Evolutionary conservation across 1,140 invertebrate genomes (phyloP).

Genomic region (Zaprionus lachaisei): DNA sequence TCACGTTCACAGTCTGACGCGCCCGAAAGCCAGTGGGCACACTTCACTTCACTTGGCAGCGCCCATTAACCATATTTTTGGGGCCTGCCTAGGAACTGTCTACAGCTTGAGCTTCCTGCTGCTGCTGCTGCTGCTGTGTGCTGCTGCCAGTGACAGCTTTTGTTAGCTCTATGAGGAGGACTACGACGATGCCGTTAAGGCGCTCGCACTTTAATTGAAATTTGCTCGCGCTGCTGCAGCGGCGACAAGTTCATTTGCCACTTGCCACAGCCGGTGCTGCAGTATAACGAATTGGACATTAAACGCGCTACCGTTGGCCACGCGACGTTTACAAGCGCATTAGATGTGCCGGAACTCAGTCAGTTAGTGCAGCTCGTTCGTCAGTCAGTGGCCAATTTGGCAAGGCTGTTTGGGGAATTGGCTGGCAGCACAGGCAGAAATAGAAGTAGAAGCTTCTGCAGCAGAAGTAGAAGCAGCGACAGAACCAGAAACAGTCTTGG

Average conservation of each 20-base stretch:
- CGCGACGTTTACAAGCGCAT: constrained; percentile 80
- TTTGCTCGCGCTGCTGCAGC: constrained; percentile 46
- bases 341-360: constrained; percentile 29
- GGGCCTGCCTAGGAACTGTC: constrained; percentile 65
- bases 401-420: constrained; percentile 79
- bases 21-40: constrained; percentile 55
- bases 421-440: constrained; percentile 14
- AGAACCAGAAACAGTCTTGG: constrained; percentile 51
- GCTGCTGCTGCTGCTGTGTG: constrained; percentile 15
- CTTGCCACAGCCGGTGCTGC: constrained; percentile 41
- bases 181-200: not conserved
- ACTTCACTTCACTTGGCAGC: constrained; percentile 58
- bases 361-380: constrained; percentile 35
- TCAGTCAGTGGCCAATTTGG: constrained; percentile 75
- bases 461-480: constrained; percentile 1
- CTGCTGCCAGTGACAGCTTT: constrained; percentile 63
- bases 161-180: constrained; percentile 42
- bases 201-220: constrained; percentile 74
- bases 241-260: constrained; percentile 81
- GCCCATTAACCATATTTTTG: constrained; percentile 75
- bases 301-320: constrained; percentile 82
- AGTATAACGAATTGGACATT: constrained; percentile 81
- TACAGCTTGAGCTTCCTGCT: constrained; percentile 57
- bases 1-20: constrained; percentile 79
- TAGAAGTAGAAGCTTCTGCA: not conserved